Conservation (phyloP, 1,140 invertebrate genomes). For the Lucilia sericata region DNA sequence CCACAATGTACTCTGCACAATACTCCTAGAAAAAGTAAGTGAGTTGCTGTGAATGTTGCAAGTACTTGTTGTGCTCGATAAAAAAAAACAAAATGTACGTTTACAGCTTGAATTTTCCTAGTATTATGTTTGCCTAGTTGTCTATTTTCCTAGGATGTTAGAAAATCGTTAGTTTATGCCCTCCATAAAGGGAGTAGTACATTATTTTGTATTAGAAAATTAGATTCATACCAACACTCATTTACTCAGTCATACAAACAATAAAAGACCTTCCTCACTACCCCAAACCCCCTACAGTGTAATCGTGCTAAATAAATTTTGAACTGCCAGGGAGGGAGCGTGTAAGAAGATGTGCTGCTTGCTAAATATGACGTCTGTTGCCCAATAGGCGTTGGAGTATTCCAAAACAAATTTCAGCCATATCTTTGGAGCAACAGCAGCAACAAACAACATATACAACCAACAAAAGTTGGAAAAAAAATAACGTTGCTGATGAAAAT, state of each 20-base stretch:
- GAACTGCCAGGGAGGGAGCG: too few species aligned
- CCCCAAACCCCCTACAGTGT: too few species aligned
- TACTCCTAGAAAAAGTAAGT: background rate
- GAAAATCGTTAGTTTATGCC: slow-evolving; percentile 38
- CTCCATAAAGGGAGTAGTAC: slow-evolving; percentile 28
- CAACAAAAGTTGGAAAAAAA: background rate
- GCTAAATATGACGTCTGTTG: background rate
- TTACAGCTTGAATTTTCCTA: slow-evolving; percentile 41
- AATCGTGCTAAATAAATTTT: too few species aligned
- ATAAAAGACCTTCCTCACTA: too few species aligned
- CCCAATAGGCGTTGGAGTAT: too few species aligned
- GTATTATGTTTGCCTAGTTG: slow-evolving; percentile 44
- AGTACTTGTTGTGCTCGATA: background rate
- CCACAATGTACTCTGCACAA: background rate
- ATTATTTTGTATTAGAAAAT: slow-evolving; percentile 34
- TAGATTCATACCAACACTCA: background rate
- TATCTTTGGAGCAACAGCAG: background rate
- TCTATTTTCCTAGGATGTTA: slow-evolving; percentile 42
- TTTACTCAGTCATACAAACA: background rate
- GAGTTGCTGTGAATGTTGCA: background rate
- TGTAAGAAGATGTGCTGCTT: too few species aligned
- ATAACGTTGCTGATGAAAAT: slow-evolving; percentile 39
- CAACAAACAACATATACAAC: slow-evolving; percentile 1
- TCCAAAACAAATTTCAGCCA: background rate
- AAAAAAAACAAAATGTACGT: background rate